A percentile compares a stretch with the other conserved stretches of the same genome.
phyloP scores from a whole-genome alignment of 2,797 vertebrate species.

The Hippoglossus hippoglossus region DNA sequence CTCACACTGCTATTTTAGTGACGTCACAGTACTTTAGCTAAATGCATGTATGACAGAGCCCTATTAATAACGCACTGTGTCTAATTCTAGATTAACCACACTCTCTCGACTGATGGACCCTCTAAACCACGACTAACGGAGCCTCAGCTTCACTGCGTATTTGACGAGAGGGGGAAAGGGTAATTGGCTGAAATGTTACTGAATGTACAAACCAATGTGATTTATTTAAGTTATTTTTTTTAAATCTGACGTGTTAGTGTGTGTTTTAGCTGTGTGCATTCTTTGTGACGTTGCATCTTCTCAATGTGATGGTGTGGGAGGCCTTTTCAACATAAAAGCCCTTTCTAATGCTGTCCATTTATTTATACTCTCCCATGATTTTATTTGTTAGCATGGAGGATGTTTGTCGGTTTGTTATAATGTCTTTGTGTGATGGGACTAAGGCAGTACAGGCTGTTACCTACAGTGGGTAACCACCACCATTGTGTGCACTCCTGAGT shows the following conservation, averaged over 20 bases:
- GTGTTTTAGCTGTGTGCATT: constrained; percentile 19
- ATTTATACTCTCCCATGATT: not conserved
- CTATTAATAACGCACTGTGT: constrained; percentile 23
- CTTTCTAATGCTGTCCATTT: constrained; percentile 18
- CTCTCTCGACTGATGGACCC: constrained; percentile 23
- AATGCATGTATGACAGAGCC: not conserved
- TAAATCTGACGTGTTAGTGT: constrained; percentile 35
- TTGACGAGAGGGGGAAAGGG: constrained; percentile 15
- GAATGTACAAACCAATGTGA: constrained; percentile 50
- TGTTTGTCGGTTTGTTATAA: constrained; percentile 4
- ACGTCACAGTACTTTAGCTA: not conserved
- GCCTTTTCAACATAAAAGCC: not conserved
- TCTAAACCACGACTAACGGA: constrained; percentile 13
- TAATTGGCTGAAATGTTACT: constrained; percentile 32
- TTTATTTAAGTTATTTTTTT: constrained; percentile 54
- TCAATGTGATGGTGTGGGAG: constrained; percentile 14
- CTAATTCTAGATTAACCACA: constrained; percentile 62
- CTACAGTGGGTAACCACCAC: not conserved
- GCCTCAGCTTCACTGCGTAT: constrained; percentile 17
- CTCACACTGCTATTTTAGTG: not conserved
- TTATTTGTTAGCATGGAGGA: not conserved
- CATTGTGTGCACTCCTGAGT: constrained; percentile 29
- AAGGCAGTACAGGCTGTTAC: constrained; percentile 40
- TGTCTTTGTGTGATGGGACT: not conserved
- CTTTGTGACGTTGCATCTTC: constrained; percentile 1